Evolutionary conservation across 2,888 invertebrate genomes (phyloP), one percentile per base, ranked within the genome.

Genomic region (Pollenia angustigena): DNA sequence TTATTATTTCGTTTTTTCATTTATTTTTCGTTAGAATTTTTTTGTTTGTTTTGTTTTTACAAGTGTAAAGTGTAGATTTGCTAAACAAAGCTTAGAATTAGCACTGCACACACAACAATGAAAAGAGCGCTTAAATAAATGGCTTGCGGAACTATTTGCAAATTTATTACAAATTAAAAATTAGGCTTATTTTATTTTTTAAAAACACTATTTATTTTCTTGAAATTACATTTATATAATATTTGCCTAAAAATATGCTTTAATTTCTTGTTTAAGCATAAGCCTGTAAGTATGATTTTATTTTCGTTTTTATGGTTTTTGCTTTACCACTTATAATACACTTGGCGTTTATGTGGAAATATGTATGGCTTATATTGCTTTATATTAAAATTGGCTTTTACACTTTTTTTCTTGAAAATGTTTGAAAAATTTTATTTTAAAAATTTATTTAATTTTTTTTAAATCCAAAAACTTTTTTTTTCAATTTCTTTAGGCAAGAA

Each of bases 341-440:
- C 58, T 42, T 40, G 18, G 8, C 18, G 0, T 40, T 52, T 2
- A n/a, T 40, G 4, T 16, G 1, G 11, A 48, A n/a, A 4, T 46
- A 46, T 12, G 6, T 12, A 23, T 23, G 6, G 7, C 18, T n/a
- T n/a, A 23, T 0, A 7, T 18, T 1, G n/a, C 9, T 4, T 64
- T 32, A 44, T 12, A 14, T 18, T 12, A 1, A 18, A 18, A 14
- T 48, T 46, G 7, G 6, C 3, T n/a, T 64, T 44, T 8, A 8
- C 1, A 16, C 12, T 50, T 6, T 23, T 23, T 14, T n/a, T 40
- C n/a, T 58, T 14, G 8, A 1, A 44, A 46, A 54, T 40, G 9
- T 86, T 78, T 76, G 56, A 85, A 79, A 75, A 66, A 75, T 75
- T 78, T 80, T 79, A 75, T 85, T 81, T 62, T 52, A 23, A 80